Evolutionary conservation across 2,888 invertebrate genomes (phyloP).

Genomic region (Epinotia brunnichana): DNA sequence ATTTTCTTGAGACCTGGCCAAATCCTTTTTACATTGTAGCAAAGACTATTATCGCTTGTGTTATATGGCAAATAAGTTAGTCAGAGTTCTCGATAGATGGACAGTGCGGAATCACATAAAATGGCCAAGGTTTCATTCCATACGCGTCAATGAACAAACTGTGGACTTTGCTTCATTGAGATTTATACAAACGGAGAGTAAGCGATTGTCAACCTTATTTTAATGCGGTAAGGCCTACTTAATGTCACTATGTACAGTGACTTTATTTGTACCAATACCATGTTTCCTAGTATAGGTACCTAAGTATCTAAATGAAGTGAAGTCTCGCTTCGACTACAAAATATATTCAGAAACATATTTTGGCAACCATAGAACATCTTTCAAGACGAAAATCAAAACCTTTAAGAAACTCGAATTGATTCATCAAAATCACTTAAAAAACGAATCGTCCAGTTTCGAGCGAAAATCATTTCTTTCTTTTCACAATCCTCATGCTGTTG

Average conservation of each 20-base stretch:
- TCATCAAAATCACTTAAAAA: no score
- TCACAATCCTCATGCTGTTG: no score
- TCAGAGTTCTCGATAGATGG: neutral
- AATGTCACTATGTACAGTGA: neutral
- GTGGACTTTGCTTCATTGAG: slow-evolving; percentile 28
- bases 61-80: neutral
- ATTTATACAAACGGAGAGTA: neutral
- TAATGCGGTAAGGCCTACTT: neutral
- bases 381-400: no score
- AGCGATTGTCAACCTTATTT: neutral
- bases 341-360: no score
- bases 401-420: no score
- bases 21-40: neutral
- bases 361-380: no score
- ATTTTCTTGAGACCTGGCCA: neutral
- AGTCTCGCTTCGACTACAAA: no score
- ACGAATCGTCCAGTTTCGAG: no score
- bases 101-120: slow-evolving; percentile 21
- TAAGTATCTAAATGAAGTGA: no score
- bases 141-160: slow-evolving; percentile 27
- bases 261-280: no score
- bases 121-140: slow-evolving; percentile 30
- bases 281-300: no score
- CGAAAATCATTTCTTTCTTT: no score
- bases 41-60: neutral